phyloP scores from a whole-genome alignment of 2,797 vertebrate species.

The Cheirogaleus major region DNA sequence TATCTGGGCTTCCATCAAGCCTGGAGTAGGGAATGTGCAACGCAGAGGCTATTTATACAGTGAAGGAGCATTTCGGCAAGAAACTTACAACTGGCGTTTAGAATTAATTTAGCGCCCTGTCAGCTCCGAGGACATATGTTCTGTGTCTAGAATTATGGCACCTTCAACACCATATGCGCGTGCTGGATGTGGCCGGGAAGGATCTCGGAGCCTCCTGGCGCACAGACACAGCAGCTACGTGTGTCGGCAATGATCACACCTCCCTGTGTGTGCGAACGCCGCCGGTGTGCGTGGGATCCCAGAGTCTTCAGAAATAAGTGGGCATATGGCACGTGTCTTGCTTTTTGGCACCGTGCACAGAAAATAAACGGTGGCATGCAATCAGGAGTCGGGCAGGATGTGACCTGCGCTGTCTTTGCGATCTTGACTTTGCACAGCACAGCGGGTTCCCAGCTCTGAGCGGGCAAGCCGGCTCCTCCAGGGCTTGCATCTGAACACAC shows the following conservation, averaged over 20 bases:
- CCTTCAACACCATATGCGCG: conserved; percentile 17
- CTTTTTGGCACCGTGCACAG: neutral
- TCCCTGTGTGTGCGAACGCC: neutral
- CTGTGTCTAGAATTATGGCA: conserved; percentile 67
- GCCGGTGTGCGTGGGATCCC: neutral
- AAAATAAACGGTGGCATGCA: neutral
- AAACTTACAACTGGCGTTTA: conserved; percentile 46
- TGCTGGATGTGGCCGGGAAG: neutral
- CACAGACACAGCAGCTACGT: fast-evolving
- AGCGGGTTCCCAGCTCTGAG: neutral
- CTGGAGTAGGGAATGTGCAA: conserved; percentile 40
- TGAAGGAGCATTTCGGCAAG: neutral
- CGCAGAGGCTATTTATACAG: conserved; percentile 64
- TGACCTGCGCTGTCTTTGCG: neutral
- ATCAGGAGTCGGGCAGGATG: neutral
- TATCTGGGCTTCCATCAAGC: conserved; percentile 14
- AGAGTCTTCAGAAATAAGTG: neutral
- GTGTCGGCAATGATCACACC: neutral
- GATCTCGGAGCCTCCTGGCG: neutral
- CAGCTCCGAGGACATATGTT: conserved; percentile 73
- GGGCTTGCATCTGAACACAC: neutral
- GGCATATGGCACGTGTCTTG: conserved; percentile 21
- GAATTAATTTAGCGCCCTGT: conserved; percentile 76
- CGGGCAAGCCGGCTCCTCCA: fast-evolving
- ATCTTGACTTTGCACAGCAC: fast-evolving